phyloP scores from a whole-genome alignment of 1,140 invertebrate species.

The Trissolcus basalis region DNA sequence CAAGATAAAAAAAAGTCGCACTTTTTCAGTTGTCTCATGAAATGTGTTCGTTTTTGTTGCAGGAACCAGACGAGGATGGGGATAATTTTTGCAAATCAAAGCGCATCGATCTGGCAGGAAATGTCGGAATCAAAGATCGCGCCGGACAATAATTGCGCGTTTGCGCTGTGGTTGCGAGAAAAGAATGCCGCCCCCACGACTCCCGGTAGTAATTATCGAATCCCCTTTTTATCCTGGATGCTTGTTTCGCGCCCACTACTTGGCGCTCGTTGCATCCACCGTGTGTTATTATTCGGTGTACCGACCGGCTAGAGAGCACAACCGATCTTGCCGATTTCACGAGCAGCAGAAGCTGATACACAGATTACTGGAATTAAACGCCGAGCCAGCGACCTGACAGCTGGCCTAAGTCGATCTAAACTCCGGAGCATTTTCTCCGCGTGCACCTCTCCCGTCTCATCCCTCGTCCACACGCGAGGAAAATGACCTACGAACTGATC shows the following conservation, averaged over 20 bases:
- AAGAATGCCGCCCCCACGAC: constrained; percentile 74
- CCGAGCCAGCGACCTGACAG: constrained; percentile 56
- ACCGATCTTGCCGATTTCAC: constrained; percentile 45
- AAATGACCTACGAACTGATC: constrained; percentile 41
- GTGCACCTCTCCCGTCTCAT: constrained; percentile 26
- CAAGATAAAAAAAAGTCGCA: too few relatives aligned
- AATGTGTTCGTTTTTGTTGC: too few relatives aligned
- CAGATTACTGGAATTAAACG: constrained; percentile 76
- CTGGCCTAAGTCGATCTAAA: constrained; percentile 40
- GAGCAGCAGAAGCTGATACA: constrained; percentile 71
- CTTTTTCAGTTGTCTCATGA: too few relatives aligned
- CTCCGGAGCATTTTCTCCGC: constrained; percentile 33
- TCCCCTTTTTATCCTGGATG: constrained; percentile 61
- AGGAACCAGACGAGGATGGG: background rate
- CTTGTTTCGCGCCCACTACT: constrained; percentile 52
- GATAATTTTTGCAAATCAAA: constrained; percentile 2
- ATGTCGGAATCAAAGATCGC: constrained; percentile 69
- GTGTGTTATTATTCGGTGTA: constrained; percentile 73
- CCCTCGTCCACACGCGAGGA: constrained; percentile 39
- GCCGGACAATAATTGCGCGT: constrained; percentile 75
- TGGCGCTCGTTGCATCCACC: constrained; percentile 33
- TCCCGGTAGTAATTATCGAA: constrained; percentile 77
- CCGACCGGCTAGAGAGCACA: constrained; percentile 27
- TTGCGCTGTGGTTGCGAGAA: constrained; percentile 73
- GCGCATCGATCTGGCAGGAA: constrained; percentile 53